A percentile compares a stretch with the other conserved stretches of the same genome.
These are phyloP conservation scores for Danio rerio DNA, from an alignment of 2,113 vertebrate genomes.

Conservation along the genomic window DNA sequence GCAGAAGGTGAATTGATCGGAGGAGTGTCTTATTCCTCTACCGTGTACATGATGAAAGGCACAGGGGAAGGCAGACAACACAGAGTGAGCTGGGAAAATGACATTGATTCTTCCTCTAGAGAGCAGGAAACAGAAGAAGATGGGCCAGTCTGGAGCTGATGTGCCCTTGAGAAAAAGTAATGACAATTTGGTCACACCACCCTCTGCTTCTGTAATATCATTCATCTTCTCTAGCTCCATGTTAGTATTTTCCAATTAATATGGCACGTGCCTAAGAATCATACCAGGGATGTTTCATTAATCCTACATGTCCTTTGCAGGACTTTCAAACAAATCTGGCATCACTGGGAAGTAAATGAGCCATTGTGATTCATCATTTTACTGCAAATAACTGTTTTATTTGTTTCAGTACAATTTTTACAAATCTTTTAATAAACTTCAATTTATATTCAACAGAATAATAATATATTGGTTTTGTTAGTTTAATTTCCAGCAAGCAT, in stretches of 20 bases:
- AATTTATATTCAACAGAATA: no score
- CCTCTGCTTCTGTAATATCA: conserved; percentile 22
- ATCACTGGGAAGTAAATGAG: not conserved
- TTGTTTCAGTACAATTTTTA: no score
- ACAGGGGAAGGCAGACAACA: conserved; percentile 31
- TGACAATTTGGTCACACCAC: conserved; percentile 52
- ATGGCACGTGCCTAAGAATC: not conserved
- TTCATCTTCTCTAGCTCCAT: conserved; percentile 14
- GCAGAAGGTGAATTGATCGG: conserved; percentile 71
- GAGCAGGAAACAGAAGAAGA: conserved; percentile 43
- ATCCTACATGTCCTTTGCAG: not conserved
- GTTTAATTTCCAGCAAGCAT: not conserved
- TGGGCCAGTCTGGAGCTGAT: conserved; percentile 58
- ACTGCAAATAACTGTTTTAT: not conserved
- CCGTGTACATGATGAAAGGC: conserved; percentile 58
- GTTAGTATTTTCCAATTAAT: conserved; percentile 39
- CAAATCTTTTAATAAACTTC: no score
- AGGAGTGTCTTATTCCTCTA: conserved; percentile 62
- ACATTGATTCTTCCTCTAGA: conserved; percentile 55
- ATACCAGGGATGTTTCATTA: not conserved
- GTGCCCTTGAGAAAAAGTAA: conserved; percentile 67
- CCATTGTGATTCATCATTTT: not conserved
- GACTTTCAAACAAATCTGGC: not conserved
- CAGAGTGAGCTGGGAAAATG: conserved; percentile 47
- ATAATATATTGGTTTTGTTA: not conserved